Conservation (phyloP, 2,888 invertebrate genomes). For the Diaphora mendica region DNA sequence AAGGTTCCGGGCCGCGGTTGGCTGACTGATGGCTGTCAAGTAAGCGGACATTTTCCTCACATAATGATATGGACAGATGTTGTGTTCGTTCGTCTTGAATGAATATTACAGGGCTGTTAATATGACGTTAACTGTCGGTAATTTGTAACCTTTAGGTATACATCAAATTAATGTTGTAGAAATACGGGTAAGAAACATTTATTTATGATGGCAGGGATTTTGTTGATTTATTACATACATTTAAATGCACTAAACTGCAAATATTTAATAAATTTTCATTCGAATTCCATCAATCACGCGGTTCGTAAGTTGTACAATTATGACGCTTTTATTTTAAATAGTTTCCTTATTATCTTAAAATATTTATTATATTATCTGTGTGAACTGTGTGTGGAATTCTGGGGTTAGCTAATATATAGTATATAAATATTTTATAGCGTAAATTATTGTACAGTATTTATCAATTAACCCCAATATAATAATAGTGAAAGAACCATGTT, state of each 20-base stretch:
- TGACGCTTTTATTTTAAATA: too few relatives aligned
- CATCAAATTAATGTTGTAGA: neutral
- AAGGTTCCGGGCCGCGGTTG: slow-evolving; percentile 20
- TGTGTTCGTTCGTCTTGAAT: neutral
- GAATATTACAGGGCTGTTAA: neutral
- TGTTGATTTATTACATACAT: neutral
- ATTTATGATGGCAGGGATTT: neutral
- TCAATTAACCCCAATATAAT: too few relatives aligned
- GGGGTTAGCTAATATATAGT: too few relatives aligned
- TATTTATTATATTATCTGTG: too few relatives aligned
- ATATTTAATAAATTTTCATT: too few relatives aligned
- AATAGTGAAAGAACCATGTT: too few relatives aligned
- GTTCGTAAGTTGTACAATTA: too few relatives aligned
- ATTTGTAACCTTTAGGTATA: neutral
- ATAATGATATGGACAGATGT: slow-evolving; percentile 21
- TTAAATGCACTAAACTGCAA: neutral
- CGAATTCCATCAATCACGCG: too few relatives aligned
- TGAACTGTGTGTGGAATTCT: too few relatives aligned
- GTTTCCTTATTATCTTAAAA: too few relatives aligned
- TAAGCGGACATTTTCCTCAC: slow-evolving; percentile 29
- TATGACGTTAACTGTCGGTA: neutral
- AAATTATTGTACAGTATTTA: too few relatives aligned
- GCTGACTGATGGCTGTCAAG: slow-evolving; percentile 17
- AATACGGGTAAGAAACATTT: neutral
- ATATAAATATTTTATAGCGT: too few relatives aligned